Conservation (phyloP, 1,140 invertebrate species). For the Drosophila gunungcola region DNA sequence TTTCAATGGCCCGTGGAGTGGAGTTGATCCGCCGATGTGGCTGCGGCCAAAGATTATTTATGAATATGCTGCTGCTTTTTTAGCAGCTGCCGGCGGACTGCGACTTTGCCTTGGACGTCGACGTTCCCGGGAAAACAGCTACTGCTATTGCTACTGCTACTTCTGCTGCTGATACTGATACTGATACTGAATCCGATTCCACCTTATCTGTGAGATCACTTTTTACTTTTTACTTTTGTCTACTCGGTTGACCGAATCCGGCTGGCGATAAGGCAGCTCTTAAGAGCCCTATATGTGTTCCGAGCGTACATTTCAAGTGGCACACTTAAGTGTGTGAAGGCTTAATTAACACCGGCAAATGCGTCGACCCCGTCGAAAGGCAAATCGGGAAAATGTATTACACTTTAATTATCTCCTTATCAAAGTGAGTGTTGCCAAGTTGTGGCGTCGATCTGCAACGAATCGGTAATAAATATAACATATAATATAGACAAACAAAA, state of each 20-base stretch:
- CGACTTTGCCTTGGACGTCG: constrained; percentile 3
- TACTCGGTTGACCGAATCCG: constrained; percentile 48
- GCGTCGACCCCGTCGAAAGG: constrained; percentile 5
- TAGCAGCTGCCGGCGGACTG: constrained; percentile 9
- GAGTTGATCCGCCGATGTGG: constrained; percentile 41
- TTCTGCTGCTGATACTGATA: constrained; percentile 15
- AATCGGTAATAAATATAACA: constrained; percentile 42
- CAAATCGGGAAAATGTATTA: constrained; percentile 53
- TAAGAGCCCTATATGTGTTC: constrained; percentile 14
- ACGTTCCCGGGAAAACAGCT: constrained; percentile 31
- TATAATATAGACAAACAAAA: constrained; percentile 21
- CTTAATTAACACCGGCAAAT: constrained; percentile 73
- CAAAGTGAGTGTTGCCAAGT: constrained; percentile 17
- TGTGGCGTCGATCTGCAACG: constrained; percentile 47
- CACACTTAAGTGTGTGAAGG: constrained; percentile 74
- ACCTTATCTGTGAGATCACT: constrained; percentile 49
- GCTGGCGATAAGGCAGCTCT: constrained; percentile 43
- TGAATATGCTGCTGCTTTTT: constrained; percentile 27
- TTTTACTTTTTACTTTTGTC: constrained; percentile 36
- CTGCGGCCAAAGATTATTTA: constrained; percentile 35
- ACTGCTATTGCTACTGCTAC: constrained; percentile 14
- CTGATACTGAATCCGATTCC: constrained; percentile 30
- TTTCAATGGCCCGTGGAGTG: constrained; percentile 22
- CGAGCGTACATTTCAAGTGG: constrained; percentile 58
- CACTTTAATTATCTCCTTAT: constrained; percentile 73